A percentile compares a stretch with the other conserved stretches of the same genome.
phyloP scores from a whole-genome alignment of 2,113 vertebrate species.

The Crotalus viridis region DNA sequence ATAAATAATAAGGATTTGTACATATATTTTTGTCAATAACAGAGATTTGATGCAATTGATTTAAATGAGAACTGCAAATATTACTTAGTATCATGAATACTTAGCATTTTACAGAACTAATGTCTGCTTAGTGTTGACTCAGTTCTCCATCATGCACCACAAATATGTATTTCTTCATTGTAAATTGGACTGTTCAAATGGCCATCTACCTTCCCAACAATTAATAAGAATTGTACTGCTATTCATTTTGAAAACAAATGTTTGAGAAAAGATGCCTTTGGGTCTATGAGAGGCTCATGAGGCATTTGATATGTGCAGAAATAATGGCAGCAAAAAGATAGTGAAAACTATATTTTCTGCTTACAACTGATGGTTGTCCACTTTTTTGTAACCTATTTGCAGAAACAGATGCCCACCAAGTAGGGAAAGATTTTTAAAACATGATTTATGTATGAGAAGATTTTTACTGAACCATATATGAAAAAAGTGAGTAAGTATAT shows the following conservation, averaged over 20 bases:
- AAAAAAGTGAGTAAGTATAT: constrained; percentile 38
- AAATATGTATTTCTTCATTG: neutral
- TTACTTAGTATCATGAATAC: neutral
- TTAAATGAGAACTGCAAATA: neutral
- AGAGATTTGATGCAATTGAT: neutral
- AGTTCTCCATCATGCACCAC: neutral
- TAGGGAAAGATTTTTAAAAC: neutral
- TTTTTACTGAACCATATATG: constrained; percentile 9
- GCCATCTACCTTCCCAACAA: neutral
- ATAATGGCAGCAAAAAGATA: neutral
- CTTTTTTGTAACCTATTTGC: neutral
- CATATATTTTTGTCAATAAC: neutral
- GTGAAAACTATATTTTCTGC: neutral
- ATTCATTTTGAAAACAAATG: neutral
- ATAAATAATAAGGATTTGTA: neutral
- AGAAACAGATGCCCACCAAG: neutral
- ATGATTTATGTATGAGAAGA: neutral
- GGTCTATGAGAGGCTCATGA: neutral
- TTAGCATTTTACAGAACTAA: neutral
- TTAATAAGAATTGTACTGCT: neutral
- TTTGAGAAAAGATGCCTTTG: neutral
- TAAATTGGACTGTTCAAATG: neutral
- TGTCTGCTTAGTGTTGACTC: neutral
- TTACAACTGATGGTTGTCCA: neutral
- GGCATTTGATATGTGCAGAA: neutral